These are phyloP conservation scores for Orthosia gracilis DNA, from an alignment of 2,888 invertebrate genomes.

Conservation along the genomic window DNA sequence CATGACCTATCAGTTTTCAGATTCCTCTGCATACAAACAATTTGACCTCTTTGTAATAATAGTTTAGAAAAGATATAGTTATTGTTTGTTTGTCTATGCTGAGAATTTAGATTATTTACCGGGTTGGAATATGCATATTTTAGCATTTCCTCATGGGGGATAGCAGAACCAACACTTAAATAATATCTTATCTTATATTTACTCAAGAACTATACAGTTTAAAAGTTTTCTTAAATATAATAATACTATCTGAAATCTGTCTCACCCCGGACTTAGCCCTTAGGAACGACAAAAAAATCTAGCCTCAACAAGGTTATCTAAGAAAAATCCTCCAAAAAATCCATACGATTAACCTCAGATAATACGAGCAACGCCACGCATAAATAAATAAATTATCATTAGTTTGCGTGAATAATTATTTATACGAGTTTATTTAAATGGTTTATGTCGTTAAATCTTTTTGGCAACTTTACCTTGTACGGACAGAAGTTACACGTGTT, in stretches of 20 bases:
- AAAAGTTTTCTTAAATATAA: not conserved
- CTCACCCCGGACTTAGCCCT: not conserved
- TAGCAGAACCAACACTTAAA: too few relatives aligned
- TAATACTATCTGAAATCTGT: not conserved
- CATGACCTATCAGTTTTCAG: too few relatives aligned
- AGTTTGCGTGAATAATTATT: slow-evolving; percentile 48
- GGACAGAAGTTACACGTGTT: slow-evolving; percentile 36
- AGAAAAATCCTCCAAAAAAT: slow-evolving; percentile 14
- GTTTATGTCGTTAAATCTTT: slow-evolving; percentile 37
- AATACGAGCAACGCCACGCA: slow-evolving; percentile 25
- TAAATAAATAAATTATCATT: slow-evolving; percentile 57
- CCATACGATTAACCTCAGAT: slow-evolving; percentile 34
- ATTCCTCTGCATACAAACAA: too few relatives aligned
- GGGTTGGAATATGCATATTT: too few relatives aligned
- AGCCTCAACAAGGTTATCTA: slow-evolving; percentile 13
- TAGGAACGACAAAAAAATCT: not conserved
- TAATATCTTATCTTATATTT: too few relatives aligned
- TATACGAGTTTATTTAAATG: slow-evolving; percentile 40
- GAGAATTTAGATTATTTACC: too few relatives aligned
- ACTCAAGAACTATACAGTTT: too few relatives aligned
- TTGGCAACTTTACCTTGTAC: slow-evolving; percentile 43
- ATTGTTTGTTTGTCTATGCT: not conserved
- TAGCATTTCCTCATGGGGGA: too few relatives aligned
- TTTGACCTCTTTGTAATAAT: too few relatives aligned
- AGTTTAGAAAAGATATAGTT: not conserved